These are phyloP conservation scores for Anguilla marmorata DNA, from an alignment of 2,797 vertebrate genomes.

Conservation along the genomic window DNA sequence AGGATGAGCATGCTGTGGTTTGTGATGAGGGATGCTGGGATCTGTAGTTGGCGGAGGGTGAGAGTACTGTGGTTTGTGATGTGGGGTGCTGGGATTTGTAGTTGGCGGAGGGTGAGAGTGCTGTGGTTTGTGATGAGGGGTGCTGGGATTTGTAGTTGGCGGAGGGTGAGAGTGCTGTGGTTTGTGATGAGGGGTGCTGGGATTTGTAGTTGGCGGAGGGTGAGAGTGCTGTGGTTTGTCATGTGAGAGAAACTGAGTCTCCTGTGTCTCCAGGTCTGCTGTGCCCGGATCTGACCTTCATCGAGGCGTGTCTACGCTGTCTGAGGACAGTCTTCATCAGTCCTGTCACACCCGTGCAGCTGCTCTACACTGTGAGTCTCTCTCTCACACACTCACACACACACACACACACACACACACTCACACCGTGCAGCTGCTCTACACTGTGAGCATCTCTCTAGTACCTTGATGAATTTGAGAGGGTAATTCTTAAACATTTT, in stretches of 20 bases:
- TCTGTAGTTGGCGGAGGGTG: not conserved
- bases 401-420: not conserved
- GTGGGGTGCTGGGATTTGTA: not conserved
- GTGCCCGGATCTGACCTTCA: slow-evolving; percentile 89
- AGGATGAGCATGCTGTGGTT: not conserved
- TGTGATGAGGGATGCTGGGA: not conserved
- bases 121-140: not conserved
- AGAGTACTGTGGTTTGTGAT: not conserved
- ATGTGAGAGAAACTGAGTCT: not conserved
- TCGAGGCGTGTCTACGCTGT: slow-evolving; percentile 95
- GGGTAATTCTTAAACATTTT: not conserved
- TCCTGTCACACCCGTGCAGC: slow-evolving; percentile 94
- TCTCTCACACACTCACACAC: not conserved
- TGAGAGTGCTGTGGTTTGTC: not conserved
- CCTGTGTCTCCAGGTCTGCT: slow-evolving; percentile 77
- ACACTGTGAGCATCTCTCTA: not conserved
- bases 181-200: not conserved
- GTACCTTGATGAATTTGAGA: not conserved
- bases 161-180: not conserved
- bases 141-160: not conserved
- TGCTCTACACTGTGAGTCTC: slow-evolving; percentile 76
- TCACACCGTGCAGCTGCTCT: too few relatives aligned
- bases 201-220: not conserved
- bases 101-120: not conserved
- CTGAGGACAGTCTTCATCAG: slow-evolving; percentile 96